These are phyloP conservation scores for Macroteleia sp. DNA, from an alignment of 2,888 invertebrate species.

Conservation along the genomic window DNA sequence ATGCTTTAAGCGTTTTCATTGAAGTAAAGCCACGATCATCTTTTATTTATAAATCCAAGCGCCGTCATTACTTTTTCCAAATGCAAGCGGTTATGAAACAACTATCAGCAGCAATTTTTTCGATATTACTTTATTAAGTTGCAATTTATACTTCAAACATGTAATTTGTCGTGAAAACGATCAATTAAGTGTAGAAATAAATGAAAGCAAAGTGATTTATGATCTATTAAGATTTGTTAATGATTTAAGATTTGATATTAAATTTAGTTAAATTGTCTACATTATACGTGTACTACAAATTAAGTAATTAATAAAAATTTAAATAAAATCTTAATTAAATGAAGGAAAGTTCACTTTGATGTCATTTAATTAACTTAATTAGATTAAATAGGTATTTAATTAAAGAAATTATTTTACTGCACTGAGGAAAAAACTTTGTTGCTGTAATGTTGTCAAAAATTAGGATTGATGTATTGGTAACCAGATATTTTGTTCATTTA, in stretches of 20 bases:
- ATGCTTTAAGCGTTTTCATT: conserved; percentile 47
- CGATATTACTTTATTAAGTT: conserved; percentile 22
- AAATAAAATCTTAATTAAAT: not conserved
- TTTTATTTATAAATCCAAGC: conserved; percentile 54
- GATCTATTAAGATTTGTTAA: not conserved
- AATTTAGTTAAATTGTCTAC: not conserved
- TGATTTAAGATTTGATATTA: not conserved
- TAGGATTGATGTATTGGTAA: too few relatives aligned
- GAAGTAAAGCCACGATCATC: conserved; percentile 46
- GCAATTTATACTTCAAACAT: not conserved
- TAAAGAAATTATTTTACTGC: not conserved
- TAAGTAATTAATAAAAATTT: not conserved
- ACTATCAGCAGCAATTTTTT: conserved; percentile 15
- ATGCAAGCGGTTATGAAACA: conserved; percentile 23
- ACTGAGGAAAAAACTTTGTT: too few relatives aligned
- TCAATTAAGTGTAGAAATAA: not conserved
- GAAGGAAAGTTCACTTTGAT: too few relatives aligned
- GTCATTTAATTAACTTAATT: too few relatives aligned
- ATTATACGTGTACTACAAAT: too few relatives aligned
- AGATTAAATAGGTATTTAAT: not conserved
- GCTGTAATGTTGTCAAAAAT: too few relatives aligned
- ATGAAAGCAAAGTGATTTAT: conserved; percentile 1
- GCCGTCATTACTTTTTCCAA: conserved; percentile 43
- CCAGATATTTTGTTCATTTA: too few relatives aligned
- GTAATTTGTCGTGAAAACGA: conserved; percentile 17